Conservation (phyloP, 2,888 invertebrate species). For the Meteorus colon region DNA sequence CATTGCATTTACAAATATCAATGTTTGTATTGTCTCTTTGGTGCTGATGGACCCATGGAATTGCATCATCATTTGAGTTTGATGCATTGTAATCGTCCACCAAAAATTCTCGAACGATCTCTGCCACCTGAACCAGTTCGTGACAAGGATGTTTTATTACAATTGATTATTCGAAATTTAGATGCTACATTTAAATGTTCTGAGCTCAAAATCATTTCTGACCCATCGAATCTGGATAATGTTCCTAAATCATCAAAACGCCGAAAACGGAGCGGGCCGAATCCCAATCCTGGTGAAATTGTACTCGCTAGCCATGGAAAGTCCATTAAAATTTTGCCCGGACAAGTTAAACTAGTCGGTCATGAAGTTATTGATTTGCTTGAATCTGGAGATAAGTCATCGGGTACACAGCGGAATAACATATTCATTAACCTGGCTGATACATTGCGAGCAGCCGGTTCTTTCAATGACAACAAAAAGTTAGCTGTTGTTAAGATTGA, state of each 20-base stretch:
- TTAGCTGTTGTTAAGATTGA: slow-evolving; percentile 39
- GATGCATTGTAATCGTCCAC: slow-evolving; percentile 71
- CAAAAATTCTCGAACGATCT: slow-evolving; percentile 67
- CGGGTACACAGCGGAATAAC: background rate
- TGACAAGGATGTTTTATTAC: slow-evolving; percentile 63
- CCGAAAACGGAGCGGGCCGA: background rate
- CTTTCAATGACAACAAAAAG: slow-evolving; percentile 14
- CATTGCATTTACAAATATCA: slow-evolving; percentile 74
- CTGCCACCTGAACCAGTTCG: slow-evolving; percentile 61
- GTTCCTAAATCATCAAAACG: background rate
- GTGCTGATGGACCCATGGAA: slow-evolving; percentile 67
- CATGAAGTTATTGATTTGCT: slow-evolving; percentile 25
- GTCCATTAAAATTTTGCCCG: slow-evolving; percentile 16
- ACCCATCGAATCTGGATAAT: background rate
- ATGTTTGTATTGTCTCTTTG: slow-evolving; percentile 75
- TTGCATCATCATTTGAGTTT: slow-evolving; percentile 74
- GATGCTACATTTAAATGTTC: slow-evolving; percentile 56
- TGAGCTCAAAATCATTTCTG: slow-evolving; percentile 36
- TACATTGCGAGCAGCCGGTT: background rate
- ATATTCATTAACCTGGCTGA: slow-evolving; percentile 4
- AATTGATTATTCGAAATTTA: slow-evolving; percentile 61
- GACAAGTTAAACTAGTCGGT: background rate
- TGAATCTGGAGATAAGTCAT: background rate
- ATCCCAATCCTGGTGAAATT: background rate
- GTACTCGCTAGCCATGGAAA: background rate